Evolutionary conservation across 2,797 vertebrate genomes (phyloP).

Genomic region (Merluccius polli): DNA sequence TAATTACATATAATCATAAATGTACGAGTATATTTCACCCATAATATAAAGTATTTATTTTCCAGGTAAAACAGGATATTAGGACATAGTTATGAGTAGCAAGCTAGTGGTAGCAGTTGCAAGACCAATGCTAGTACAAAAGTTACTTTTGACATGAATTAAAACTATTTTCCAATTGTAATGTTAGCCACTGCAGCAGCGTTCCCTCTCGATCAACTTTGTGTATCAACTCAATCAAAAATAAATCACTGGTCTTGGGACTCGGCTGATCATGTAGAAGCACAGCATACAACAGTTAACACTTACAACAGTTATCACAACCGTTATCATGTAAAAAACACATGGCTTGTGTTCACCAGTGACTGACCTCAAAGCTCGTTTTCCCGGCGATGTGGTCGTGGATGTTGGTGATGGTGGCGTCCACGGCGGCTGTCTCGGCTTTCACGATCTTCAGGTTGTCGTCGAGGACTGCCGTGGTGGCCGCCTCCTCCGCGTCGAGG

Average conservation of each 20-base stretch:
- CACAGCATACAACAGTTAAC: too few relatives aligned
- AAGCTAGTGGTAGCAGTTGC: background rate
- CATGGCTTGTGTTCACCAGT: background rate
- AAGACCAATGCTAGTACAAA: background rate
- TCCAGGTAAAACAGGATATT: too few relatives aligned
- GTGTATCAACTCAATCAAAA: too few relatives aligned
- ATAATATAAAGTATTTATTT: too few relatives aligned
- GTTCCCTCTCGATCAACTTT: background rate
- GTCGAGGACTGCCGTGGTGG: constrained; percentile 62
- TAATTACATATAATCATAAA: too few relatives aligned
- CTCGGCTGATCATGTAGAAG: background rate
- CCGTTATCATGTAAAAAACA: background rate
- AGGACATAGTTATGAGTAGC: too few relatives aligned
- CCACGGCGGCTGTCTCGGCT: constrained; percentile 53
- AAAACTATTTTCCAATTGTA: too few relatives aligned
- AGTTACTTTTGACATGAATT: too few relatives aligned
- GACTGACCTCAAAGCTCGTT: constrained; percentile 69
- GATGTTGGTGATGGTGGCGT: constrained; percentile 67
- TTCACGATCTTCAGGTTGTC: constrained; percentile 70
- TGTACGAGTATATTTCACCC: too few relatives aligned
- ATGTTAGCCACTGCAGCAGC: too few relatives aligned
- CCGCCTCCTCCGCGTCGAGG: constrained; percentile 69
- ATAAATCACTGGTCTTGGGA: too few relatives aligned
- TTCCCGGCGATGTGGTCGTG: constrained; percentile 64
- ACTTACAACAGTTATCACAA: too few relatives aligned